Conservation (phyloP, 2,113 vertebrate genomes). For the Xerus inauris region DNA sequence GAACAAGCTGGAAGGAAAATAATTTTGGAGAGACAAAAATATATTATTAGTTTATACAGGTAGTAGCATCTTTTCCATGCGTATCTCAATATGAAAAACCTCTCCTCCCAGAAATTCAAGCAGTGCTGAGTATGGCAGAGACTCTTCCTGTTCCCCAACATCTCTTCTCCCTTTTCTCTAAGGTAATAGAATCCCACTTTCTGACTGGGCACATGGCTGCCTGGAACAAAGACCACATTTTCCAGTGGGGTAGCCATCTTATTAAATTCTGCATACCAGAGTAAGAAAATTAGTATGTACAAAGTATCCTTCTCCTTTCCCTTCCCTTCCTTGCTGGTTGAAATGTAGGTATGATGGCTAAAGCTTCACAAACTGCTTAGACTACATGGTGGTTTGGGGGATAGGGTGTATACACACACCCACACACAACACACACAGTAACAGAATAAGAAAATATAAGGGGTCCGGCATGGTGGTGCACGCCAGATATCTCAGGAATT, state of each 20-base stretch:
- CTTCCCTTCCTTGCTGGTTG: not conserved
- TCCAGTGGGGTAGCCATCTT: not conserved
- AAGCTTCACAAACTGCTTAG: not conserved
- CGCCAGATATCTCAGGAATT: too few species aligned
- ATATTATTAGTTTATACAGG: not conserved
- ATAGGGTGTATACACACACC: not conserved
- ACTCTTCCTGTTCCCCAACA: not conserved
- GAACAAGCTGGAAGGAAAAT: conserved; percentile 82
- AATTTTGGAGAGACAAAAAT: conserved; percentile 38
- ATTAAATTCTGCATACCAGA: not conserved
- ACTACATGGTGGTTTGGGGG: not conserved
- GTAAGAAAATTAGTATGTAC: not conserved
- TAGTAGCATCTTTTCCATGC: not conserved
- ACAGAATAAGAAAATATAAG: not conserved
- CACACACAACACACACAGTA: accelerated
- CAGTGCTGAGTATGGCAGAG: not conserved
- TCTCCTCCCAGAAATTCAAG: not conserved
- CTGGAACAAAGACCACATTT: not conserved
- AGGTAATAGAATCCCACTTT: not conserved
- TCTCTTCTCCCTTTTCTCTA: not conserved
- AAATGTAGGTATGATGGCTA: not conserved
- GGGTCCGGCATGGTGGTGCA: too few species aligned
- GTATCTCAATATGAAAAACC: not conserved
- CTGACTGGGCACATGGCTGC: not conserved
- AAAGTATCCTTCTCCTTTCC: not conserved